Evolutionary conservation across 2,888 invertebrate genomes (phyloP).

Genomic region (Cenopis cana): DNA sequence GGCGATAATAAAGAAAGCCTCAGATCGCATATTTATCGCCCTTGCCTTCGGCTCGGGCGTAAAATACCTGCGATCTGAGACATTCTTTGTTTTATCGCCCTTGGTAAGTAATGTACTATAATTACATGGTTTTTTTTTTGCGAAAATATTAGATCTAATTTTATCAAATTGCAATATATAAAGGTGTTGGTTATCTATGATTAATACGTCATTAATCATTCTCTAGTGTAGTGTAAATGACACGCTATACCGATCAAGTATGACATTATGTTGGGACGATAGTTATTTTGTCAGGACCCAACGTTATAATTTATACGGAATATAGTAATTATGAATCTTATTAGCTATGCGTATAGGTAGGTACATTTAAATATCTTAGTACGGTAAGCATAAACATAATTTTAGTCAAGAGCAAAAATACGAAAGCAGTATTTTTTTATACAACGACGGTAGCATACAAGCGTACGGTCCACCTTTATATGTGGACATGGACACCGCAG

Average conservation of each 20-base stretch:
- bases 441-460: no score
- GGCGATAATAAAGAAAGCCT: no score
- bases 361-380: conserved; percentile 5
- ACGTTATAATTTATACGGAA: conserved; percentile 25
- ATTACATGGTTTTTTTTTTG: no score
- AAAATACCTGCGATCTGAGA: no score
- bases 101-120: no score
- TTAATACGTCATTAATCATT: conserved; percentile 1
- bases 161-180: neutral
- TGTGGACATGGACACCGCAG: no score
- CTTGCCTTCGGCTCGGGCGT: no score
- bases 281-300: conserved; percentile 7
- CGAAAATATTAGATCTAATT: no score
- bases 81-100: no score
- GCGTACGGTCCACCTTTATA: no score
- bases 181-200: neutral
- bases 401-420: no score
- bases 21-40: no score
- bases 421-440: neutral
- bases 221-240: neutral
- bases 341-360: conserved; percentile 13
- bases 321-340: conserved; percentile 25
- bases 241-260: neutral
- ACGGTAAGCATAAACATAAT: conserved; percentile 10
- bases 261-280: neutral